Base-by-base conservation (phyloP, 2,888 invertebrate genomes). In the Noctua fimbriata region DNA sequence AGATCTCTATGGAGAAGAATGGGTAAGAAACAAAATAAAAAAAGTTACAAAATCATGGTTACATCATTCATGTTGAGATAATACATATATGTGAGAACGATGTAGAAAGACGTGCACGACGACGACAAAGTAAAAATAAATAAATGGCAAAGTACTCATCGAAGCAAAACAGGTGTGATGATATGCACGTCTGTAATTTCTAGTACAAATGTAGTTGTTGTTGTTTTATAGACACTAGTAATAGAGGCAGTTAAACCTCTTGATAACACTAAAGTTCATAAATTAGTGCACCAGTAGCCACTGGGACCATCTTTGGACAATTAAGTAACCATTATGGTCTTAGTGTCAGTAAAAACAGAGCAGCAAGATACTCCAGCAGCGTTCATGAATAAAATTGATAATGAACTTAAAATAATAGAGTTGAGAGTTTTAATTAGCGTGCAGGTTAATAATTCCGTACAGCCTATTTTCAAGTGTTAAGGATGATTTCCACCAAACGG, bases 261-360 rank as follows among this genome's bases (percentile, higher is more conserved):
- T 69, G 66, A 58, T 66, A 58, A 52, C 36, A 63, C 28, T 49
- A 16, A 72, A 78, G 67, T 41, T 21, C 63, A 79, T 77, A 74
- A 84, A 76, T 73, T 76, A 58, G 36, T 32, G 24, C 24, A 36
- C 21, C 36, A 49, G 49, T 41, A 63, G 10, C 79, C 65, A 65
- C 72, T 72, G 52, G 32, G 58, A 73, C 58, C 66, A 66, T 85
- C 73, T 78, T 74, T n/a, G 71, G 67, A 73, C 67, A 58, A 69
- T 82, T 76, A 76, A 67, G 72, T 55, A 36, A 73, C 82, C 66
- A 60, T 77, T 69, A 75, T 36, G 28, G 63, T 28, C 44, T 66
- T 47, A 63, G 2, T 65, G 9, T 0, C 2, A 36, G 65, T 66
- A 41, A 14, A 66, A 24, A 66, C 36, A 36, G 65, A 36, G 1